Evolutionary conservation across 1,140 invertebrate genomes (phyloP).

Genomic region (Lordiphosa mommai): DNA sequence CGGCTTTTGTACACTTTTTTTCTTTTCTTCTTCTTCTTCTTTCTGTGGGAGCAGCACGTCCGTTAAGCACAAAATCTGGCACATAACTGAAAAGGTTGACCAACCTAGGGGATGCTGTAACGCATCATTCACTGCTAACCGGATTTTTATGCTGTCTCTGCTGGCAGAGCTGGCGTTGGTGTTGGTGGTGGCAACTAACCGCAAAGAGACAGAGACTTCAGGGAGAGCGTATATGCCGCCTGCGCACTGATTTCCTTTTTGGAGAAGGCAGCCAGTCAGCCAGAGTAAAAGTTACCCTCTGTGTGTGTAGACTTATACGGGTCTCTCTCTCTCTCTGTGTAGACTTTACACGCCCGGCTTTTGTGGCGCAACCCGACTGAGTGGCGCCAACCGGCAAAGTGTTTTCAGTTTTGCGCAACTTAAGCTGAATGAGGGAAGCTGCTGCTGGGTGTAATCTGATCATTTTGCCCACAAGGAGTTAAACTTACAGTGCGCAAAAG

Average conservation of each 20-base stretch:
- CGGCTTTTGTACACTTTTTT: constrained; percentile 29
- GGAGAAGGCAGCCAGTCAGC: constrained; percentile 41
- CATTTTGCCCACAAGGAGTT: background rate
- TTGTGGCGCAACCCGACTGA: constrained; percentile 31
- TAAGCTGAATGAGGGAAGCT: constrained; percentile 9
- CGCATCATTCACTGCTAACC: constrained; percentile 29
- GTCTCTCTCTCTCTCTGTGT: background rate
- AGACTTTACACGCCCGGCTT: constrained; percentile 23
- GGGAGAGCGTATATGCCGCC: constrained; percentile 19
- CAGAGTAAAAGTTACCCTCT: constrained; percentile 26
- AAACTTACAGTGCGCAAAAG: constrained; percentile 6
- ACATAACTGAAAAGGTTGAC: constrained; percentile 44
- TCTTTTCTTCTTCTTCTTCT: constrained; percentile 1
- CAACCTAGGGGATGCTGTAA: constrained; percentile 59
- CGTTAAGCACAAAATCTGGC: constrained; percentile 53
- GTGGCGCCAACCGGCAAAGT: constrained; percentile 50
- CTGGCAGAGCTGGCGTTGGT: background rate
- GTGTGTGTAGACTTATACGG: constrained; percentile 5
- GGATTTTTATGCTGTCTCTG: constrained; percentile 32
- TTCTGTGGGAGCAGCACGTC: constrained; percentile 37
- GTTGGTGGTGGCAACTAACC: constrained; percentile 13
- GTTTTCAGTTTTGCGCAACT: constrained; percentile 54
- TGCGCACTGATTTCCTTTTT: constrained; percentile 33
- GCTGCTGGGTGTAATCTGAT: constrained; percentile 48
- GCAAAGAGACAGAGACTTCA: background rate